These are phyloP conservation scores for Erpornis zantholeuca DNA, from an alignment of 2,113 vertebrate species.

Conservation along the genomic window DNA sequence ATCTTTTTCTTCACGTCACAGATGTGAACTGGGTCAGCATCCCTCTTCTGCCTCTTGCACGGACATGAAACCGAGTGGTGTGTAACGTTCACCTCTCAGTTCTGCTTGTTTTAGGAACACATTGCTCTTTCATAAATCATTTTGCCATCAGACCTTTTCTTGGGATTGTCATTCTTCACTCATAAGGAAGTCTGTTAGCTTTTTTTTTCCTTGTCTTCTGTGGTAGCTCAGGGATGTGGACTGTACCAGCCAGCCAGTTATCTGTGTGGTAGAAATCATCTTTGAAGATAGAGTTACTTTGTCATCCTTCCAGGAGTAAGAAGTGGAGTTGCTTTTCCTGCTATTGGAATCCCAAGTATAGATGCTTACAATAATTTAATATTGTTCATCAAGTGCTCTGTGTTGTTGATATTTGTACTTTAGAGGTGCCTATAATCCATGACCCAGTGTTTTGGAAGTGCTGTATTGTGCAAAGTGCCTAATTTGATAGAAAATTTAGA, in stretches of 20 bases:
- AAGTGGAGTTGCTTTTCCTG: not conserved
- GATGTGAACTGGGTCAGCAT: not conserved
- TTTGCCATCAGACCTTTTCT: not conserved
- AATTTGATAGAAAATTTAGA: not conserved
- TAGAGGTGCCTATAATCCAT: not conserved
- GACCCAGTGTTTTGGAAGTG: not conserved
- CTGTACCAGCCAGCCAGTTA: not conserved
- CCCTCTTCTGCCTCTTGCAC: not conserved
- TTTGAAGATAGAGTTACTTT: no score
- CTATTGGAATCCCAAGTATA: not conserved
- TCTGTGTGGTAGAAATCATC: not conserved
- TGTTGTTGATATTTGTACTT: not conserved
- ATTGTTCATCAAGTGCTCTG: not conserved
- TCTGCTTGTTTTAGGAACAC: not conserved
- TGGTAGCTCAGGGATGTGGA: not conserved
- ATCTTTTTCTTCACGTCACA: not conserved
- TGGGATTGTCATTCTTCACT: not conserved
- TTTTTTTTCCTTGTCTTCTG: not conserved
- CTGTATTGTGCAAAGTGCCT: not conserved
- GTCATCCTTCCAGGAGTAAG: not conserved
- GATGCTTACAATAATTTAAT: not conserved
- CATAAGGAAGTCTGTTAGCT: not conserved
- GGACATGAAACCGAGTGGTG: rapidly evolving
- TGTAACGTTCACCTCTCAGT: not conserved
- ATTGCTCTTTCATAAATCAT: not conserved